Conservation (phyloP, 2,888 invertebrate genomes). For the Diogma glabrata region DNA sequence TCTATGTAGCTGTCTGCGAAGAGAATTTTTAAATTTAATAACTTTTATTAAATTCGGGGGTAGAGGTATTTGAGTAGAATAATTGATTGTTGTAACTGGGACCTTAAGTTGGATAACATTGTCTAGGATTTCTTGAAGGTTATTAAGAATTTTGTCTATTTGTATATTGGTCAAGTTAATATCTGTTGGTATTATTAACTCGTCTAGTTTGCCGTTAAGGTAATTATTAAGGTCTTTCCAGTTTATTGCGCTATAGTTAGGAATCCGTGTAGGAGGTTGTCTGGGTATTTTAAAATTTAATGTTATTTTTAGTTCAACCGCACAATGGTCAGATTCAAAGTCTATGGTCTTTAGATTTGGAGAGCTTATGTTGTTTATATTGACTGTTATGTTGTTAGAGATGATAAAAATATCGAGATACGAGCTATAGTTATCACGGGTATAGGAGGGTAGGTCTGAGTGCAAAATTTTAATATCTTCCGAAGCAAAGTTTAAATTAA, state of each 20-base stretch:
- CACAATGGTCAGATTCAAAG: neutral
- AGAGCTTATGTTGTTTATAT: neutral
- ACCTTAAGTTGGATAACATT: neutral
- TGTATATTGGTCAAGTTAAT: neutral
- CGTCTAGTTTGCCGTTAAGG: neutral
- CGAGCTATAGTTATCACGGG: neutral
- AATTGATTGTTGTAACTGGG: neutral
- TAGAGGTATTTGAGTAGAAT: neutral
- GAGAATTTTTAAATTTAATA: neutral
- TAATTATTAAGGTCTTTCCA: neutral
- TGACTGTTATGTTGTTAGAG: neutral
- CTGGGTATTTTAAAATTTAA: neutral
- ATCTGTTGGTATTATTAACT: neutral
- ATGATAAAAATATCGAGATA: neutral
- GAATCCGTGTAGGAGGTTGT: neutral
- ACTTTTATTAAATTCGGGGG: neutral
- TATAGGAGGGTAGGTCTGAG: neutral
- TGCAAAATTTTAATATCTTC: neutral
- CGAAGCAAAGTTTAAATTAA: neutral
- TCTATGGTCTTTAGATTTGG: neutral
- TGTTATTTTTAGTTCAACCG: neutral
- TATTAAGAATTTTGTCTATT: neutral
- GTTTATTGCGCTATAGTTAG: neutral
- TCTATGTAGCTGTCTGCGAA: neutral
- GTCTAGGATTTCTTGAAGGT: neutral